A percentile compares a stretch with the other conserved stretches of the same genome.
These are phyloP conservation scores for Scaptomyza montana DNA, from an alignment of 1,140 invertebrate species.

Conservation along the genomic window DNA sequence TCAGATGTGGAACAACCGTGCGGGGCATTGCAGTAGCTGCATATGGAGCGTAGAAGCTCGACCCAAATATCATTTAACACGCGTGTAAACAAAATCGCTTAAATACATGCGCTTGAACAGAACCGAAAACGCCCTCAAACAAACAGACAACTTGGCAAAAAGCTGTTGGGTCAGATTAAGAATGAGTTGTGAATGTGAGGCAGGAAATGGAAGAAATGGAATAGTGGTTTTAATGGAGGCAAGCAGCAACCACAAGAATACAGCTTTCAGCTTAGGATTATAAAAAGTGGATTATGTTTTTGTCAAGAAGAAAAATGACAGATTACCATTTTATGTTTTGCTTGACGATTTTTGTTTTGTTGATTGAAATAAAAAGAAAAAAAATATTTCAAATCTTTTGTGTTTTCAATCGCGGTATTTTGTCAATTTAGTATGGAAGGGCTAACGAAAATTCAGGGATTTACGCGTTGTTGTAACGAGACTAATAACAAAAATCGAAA, in stretches of 20 bases:
- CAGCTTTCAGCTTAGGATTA: too few relatives aligned
- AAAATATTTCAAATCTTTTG: too few relatives aligned
- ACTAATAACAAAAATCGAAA: conserved; percentile 25
- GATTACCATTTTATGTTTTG: too few relatives aligned
- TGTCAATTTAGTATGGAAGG: too few relatives aligned
- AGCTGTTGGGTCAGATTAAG: conserved; percentile 14
- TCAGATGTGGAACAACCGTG: conserved; percentile 10
- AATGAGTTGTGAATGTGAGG: conserved; percentile 5
- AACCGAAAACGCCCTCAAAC: conserved; percentile 27
- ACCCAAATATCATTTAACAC: conserved; percentile 59
- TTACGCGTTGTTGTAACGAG: not conserved
- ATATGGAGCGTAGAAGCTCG: conserved; percentile 14
- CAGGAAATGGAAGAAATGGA: too few relatives aligned
- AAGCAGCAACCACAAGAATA: not conserved
- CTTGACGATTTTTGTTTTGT: too few relatives aligned
- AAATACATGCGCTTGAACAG: conserved; percentile 37
- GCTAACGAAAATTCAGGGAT: too few relatives aligned
- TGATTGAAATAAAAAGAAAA: too few relatives aligned
- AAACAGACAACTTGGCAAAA: conserved; percentile 38
- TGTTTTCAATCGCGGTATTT: too few relatives aligned
- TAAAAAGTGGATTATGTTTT: too few relatives aligned
- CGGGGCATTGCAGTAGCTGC: conserved; percentile 4
- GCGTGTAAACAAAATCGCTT: conserved; percentile 57
- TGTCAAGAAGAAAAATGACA: too few relatives aligned
- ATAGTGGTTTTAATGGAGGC: not conserved